Evolutionary conservation across 2,113 vertebrate species (phyloP), one percentile per base, ranked within the genome.

Genomic region (Marmota monax): DNA sequence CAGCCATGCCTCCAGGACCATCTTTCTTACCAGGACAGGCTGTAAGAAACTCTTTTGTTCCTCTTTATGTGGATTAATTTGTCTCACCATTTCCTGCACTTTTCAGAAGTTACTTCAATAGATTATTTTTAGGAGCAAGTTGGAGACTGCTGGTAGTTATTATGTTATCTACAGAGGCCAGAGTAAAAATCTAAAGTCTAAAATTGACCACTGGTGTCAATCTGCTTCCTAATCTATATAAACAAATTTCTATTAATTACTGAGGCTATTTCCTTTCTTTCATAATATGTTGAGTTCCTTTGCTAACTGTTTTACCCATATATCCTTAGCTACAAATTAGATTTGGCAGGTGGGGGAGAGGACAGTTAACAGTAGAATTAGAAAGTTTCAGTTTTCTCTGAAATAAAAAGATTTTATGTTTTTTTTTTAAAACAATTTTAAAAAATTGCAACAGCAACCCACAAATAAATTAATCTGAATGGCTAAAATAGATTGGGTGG

Each of bases 51-150:
- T 79, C 93, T 84, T 97, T 95, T 97, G 96, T 98, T 98, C 96
- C 93, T 90, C 93, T 97, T 92, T 80, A 48, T 79, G 32, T 69
- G 90, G 88, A 96, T 97, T 92, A 90, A 84, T 96, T 78, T 96
- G 51, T 86, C 96, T 97, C 85, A 76, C 80, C 65, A 84, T 96
- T 98, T 98, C 97, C 95, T 96, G 96, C 29, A 72, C 97, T 97
- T 96, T 96, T 98, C 82, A 96, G 95, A 96, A 96, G 76, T 97
- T 92, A 79, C 92, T 96, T 96, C 67, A 84, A 67, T 61, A 90
- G 67, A 58, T 96, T 97, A 97, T 97, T 97, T 96, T 97, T 96
- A 95, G 93, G 90, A 98, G 48, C 73, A 79, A 84, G 80, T 90
- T 98, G 84, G 92, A 98, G 96, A 90, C 93, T 84, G 53, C 93